A percentile compares a stretch with the other conserved stretches of the same genome.
phyloP scores from a whole-genome alignment of 1,140 invertebrate genomes.

The Anoplophora glabripennis region DNA sequence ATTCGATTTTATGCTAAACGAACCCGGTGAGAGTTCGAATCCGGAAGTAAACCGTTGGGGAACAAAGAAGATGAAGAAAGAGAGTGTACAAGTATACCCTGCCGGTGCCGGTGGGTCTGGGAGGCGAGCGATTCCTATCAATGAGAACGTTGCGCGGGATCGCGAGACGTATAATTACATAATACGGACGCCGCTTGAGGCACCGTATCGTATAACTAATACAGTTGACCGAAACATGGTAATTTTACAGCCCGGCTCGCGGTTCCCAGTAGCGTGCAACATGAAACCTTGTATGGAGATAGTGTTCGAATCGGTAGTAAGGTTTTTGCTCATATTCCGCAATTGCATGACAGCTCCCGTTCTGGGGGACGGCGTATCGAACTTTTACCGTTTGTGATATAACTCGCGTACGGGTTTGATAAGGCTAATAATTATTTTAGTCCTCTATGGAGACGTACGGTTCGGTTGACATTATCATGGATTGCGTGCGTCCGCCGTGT shows the following conservation, averaged over 20 bases:
- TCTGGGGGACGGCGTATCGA: background rate
- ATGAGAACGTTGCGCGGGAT: background rate
- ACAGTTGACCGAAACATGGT: conserved; percentile 7
- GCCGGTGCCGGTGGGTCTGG: conserved; percentile 1
- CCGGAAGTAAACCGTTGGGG: background rate
- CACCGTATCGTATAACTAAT: conserved; percentile 6
- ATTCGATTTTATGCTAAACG: too few relatives aligned
- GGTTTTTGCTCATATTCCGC: conserved; percentile 1
- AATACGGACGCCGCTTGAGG: background rate
- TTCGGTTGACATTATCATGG: conserved; percentile 10
- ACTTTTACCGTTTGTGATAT: background rate
- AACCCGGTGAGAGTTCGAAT: background rate
- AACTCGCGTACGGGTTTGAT: background rate
- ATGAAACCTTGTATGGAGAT: background rate
- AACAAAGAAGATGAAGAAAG: background rate
- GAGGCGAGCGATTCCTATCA: background rate
- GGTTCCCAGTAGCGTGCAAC: background rate
- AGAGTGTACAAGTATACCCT: too few relatives aligned
- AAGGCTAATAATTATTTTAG: background rate
- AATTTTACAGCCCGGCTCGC: background rate
- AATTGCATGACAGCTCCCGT: conserved; percentile 5
- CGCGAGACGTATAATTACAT: conserved; percentile 1
- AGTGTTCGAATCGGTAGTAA: background rate
- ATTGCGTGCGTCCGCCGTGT: conserved; percentile 5
- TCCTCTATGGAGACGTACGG: background rate